Conservation (phyloP, 1,140 invertebrate genomes). For the Hycleus cichorii region DNA sequence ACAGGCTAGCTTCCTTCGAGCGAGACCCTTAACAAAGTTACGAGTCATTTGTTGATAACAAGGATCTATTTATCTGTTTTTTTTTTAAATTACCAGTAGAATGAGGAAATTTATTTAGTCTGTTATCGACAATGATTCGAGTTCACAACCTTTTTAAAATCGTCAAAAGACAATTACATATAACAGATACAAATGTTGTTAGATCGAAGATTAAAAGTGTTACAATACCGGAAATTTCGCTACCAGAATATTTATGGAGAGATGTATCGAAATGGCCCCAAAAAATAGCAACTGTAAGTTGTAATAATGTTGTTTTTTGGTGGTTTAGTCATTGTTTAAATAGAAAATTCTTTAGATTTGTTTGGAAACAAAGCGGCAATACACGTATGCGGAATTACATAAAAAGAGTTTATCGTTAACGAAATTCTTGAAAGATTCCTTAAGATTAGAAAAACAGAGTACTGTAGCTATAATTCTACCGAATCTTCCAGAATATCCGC, state of each 20-base stretch:
- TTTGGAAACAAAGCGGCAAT: constrained; percentile 7
- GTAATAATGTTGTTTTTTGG: neutral
- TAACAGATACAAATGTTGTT: neutral
- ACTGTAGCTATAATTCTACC: constrained; percentile 50
- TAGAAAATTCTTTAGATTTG: neutral
- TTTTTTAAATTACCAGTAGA: too few species aligned
- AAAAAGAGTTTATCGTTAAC: constrained; percentile 2
- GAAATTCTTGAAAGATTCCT: constrained; percentile 4
- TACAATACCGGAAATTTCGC: constrained; percentile 1
- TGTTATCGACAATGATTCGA: too few species aligned
- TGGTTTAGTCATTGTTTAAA: neutral
- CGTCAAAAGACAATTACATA: too few species aligned
- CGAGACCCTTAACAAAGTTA: too few species aligned
- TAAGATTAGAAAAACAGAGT: constrained; percentile 2
- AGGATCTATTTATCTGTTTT: too few species aligned
- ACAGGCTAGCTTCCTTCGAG: too few species aligned
- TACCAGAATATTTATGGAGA: constrained; percentile 6
- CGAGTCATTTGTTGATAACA: too few species aligned
- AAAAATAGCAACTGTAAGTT: constrained; percentile 5
- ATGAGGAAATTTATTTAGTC: too few species aligned
- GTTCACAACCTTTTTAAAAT: too few species aligned
- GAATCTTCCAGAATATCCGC: constrained; percentile 66
- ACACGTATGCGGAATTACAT: constrained; percentile 7
- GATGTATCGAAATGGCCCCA: constrained; percentile 6
- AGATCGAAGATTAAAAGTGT: neutral